Percentiles rank a stretch among this genome's conserved stretches.
phyloP scores from a whole-genome alignment of 2,113 vertebrate genomes.

The Python bivittatus region DNA sequence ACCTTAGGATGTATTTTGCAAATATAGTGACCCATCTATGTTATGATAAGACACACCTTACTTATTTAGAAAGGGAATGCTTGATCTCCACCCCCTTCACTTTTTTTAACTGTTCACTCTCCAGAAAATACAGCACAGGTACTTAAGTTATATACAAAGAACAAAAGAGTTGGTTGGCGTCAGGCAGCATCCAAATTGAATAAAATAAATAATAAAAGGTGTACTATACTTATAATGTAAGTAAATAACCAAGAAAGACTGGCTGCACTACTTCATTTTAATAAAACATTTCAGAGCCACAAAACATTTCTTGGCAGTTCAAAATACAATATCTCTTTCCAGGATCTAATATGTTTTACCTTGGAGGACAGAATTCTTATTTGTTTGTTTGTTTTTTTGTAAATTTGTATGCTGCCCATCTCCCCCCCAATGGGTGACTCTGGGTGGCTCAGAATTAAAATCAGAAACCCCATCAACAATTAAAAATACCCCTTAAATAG shows the following conservation, averaged over 20 bases:
- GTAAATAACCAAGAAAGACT: fast-evolving
- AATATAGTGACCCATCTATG: not conserved
- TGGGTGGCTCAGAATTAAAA: no score
- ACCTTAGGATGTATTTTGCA: not conserved
- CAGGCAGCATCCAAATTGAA: not conserved
- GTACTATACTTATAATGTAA: not conserved
- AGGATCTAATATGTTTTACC: fast-evolving
- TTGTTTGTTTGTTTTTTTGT: no score
- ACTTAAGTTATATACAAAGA: not conserved
- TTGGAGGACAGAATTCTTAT: not conserved
- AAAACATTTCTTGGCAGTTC: not conserved
- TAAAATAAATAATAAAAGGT: not conserved
- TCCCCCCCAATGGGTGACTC: no score
- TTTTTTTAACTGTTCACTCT: not conserved
- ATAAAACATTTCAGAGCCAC: not conserved
- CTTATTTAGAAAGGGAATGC: slow-evolving; percentile 11
- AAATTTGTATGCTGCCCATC: no score
- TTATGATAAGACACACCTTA: slow-evolving; percentile 32
- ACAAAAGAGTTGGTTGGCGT: not conserved
- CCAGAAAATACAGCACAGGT: not conserved
- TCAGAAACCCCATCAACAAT: no score
- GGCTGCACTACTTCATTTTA: not conserved
- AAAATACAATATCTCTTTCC: not conserved
- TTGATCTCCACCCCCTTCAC: slow-evolving; percentile 58
- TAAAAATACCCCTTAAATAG: no score